These are phyloP conservation scores for Psammodynastes pulverulentus DNA, from an alignment of 2,113 vertebrate genomes.

Conservation along the genomic window DNA sequence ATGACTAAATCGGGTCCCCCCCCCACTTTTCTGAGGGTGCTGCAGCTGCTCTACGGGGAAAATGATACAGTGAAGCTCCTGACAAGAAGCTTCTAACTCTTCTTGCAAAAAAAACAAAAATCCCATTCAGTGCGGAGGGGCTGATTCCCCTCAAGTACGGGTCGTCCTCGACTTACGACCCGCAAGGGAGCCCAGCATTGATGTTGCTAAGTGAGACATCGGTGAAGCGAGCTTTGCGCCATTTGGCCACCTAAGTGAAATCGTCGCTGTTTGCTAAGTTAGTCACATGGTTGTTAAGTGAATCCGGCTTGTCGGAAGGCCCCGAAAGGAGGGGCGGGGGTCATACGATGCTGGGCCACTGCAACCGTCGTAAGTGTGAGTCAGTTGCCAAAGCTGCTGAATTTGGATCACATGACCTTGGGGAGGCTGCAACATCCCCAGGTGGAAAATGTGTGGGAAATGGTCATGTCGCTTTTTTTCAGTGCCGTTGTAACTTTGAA, in stretches of 20 bases:
- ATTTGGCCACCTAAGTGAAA: background rate
- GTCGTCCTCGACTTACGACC: background rate
- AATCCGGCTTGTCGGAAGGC: background rate
- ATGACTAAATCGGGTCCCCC: background rate
- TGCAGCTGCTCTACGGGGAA: background rate
- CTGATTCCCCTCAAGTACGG: background rate
- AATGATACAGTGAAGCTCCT: background rate
- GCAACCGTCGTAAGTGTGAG: background rate
- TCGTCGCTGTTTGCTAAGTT: too few species aligned
- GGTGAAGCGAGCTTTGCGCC: background rate
- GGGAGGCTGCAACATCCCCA: background rate
- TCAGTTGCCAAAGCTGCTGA: background rate
- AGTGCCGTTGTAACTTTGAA: background rate
- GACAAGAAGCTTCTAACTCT: background rate
- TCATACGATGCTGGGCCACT: background rate
- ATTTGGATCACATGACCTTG: background rate
- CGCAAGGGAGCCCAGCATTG: background rate
- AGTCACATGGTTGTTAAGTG: too few species aligned
- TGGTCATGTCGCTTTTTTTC: background rate
- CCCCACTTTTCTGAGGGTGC: background rate
- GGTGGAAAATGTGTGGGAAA: background rate
- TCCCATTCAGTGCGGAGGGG: background rate
- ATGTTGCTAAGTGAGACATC: background rate
- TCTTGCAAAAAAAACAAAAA: background rate
- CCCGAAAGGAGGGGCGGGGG: background rate